Evolutionary conservation across 2,797 vertebrate species (phyloP), one percentile per base, ranked within the genome.

Genomic region (Anisognathus igniventris): DNA sequence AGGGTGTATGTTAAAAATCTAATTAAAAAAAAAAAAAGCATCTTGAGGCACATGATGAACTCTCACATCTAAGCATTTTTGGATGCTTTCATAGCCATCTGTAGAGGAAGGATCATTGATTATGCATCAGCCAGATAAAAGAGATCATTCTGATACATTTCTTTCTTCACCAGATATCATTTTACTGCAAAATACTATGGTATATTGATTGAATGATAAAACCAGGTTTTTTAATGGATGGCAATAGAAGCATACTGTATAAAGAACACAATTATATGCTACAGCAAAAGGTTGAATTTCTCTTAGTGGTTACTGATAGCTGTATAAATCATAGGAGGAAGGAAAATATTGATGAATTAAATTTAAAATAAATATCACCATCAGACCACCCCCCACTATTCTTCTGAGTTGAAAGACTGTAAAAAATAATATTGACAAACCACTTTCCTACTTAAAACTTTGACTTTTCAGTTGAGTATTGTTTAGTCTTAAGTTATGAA

Each of bases 71-170:
- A 95, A 97, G 92, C 86, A 72, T 79, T 96, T 97, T 95, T 96
- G 94, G 95, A 95, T 96, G 96, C 79, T 95, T 97, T 97, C 91
- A 79, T 93, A 88, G 88, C 96, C 95, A 95, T 97, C 95, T 97
- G 95, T 96, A 95, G 94, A 95, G 90, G 87, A 82, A 91, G 84
- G 90, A 94, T 96, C 94, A 96, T 95, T 97, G 95, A 95, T 97
- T 96, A 93, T 97, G 81, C 85, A 95, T 94, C 94, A 97, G 44
- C 85, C 78, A 96, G 89, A 96, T 95, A 87, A 96, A 97, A 97
- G 96, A 94, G 76, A 95, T 93, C 82, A 83, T 96, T 96, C 93
- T 91, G 93, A 97, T 92, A 84, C 25, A 51, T 72, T 96, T 90
- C 81, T 92, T 95, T 72, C 56, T 96, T 96, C 23, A 66, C 68